These are phyloP conservation scores for Suricata suricatta DNA, from an alignment of 2,113 vertebrate genomes.

Conservation along the genomic window DNA sequence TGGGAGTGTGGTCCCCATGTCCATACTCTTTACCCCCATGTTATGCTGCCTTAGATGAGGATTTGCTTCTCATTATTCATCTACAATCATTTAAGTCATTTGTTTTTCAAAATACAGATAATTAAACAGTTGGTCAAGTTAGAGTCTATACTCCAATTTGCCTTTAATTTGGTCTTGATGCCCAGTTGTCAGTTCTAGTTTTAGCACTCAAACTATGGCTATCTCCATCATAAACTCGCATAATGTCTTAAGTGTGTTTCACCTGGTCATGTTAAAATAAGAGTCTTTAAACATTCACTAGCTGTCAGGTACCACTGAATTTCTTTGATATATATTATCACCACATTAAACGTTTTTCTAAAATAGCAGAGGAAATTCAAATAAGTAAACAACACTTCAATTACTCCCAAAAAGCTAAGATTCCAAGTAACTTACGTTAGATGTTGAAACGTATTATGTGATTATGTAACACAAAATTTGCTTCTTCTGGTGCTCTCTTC, in stretches of 20 bases:
- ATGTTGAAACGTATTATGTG: background rate
- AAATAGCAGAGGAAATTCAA: constrained; percentile 33
- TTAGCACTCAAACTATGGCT: background rate
- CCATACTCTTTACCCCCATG: background rate
- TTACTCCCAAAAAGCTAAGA: background rate
- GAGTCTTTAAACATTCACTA: background rate
- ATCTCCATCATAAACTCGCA: background rate
- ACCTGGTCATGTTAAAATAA: background rate
- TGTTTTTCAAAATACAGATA: background rate
- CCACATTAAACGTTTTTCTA: background rate
- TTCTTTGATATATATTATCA: background rate
- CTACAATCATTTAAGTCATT: background rate
- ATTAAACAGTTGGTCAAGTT: background rate
- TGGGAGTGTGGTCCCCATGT: background rate
- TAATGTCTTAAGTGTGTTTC: background rate
- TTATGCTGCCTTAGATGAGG: background rate
- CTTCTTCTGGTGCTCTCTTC: background rate
- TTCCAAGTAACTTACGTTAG: background rate
- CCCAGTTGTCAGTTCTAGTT: background rate
- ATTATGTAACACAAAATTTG: background rate
- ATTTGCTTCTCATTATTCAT: background rate
- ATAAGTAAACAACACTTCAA: background rate
- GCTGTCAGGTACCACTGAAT: background rate
- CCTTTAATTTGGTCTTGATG: background rate
- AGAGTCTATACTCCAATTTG: background rate